Conservation (phyloP, 2,113 vertebrate genomes). For the Pluvianellus socialis region DNA sequence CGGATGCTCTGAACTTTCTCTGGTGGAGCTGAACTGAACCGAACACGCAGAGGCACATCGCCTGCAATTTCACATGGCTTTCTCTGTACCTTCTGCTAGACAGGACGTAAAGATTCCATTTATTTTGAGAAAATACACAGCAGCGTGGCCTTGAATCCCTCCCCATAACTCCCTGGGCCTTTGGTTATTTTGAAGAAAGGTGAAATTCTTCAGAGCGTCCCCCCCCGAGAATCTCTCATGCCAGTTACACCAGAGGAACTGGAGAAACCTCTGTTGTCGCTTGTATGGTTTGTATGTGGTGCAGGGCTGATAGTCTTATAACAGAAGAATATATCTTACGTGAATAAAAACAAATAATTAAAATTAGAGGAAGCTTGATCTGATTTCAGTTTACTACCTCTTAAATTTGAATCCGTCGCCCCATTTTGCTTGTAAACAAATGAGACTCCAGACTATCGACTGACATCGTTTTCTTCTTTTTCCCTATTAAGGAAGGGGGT, state of each 20-base stretch:
- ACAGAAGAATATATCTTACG: not conserved
- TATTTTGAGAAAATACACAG: not conserved
- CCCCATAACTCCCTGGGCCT: not conserved
- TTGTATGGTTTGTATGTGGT: not conserved
- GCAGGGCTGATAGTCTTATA: not conserved
- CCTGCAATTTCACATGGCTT: not conserved
- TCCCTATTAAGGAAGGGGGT: not conserved
- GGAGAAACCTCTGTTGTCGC: not conserved
- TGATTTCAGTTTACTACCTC: not conserved
- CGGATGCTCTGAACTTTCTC: not conserved
- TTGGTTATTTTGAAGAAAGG: not conserved
- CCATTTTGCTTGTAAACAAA: not conserved
- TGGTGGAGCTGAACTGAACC: not conserved
- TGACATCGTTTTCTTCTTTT: not conserved
- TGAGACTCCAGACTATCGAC: not conserved
- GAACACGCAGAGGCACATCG: not conserved
- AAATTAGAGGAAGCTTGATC: not conserved
- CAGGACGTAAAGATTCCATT: not conserved
- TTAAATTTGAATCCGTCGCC: not conserved
- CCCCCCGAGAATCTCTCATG: not conserved
- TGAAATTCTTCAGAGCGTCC: not conserved
- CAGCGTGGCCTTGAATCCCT: not conserved
- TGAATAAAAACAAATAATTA: not conserved
- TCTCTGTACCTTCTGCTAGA: not conserved
- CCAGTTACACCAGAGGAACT: not conserved